Conservation (phyloP, 2,797 vertebrate genomes). For the Avahi laniger region DNA sequence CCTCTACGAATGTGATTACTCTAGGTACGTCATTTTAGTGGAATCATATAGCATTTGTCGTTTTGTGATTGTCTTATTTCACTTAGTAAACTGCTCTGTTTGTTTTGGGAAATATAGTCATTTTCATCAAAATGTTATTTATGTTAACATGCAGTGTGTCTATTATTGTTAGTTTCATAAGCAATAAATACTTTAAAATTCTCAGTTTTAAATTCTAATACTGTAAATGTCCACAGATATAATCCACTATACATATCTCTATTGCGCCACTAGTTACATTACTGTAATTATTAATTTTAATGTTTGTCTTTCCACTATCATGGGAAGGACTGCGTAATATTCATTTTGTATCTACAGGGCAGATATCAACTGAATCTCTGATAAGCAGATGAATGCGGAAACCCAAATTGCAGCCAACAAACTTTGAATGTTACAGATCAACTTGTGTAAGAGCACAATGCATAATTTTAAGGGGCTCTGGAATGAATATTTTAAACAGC, state of each 20-base stretch:
- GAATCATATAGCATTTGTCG: neutral
- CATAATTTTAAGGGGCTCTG: neutral
- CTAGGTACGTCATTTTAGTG: neutral
- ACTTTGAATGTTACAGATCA: neutral
- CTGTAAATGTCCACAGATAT: neutral
- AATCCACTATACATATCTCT: neutral
- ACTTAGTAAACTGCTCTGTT: neutral
- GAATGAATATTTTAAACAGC: neutral
- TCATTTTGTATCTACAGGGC: neutral
- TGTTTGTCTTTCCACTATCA: neutral
- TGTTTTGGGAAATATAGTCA: neutral
- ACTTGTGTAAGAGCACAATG: neutral
- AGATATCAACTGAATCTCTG: neutral
- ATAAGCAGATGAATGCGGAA: neutral
- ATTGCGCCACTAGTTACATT: neutral
- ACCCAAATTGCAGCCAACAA: neutral
- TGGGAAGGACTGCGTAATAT: neutral
- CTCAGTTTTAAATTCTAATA: neutral
- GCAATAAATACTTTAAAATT: neutral
- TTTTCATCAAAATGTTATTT: constrained; percentile 22
- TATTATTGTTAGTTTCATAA: neutral
- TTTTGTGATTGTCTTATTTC: neutral
- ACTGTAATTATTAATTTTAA: neutral
- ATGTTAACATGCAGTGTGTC: neutral
- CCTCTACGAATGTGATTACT: neutral